Percentiles rank a stretch among this genome's conserved stretches.
phyloP scores from a whole-genome alignment of 1,140 invertebrate genomes.

The Zaprionus taronus region DNA sequence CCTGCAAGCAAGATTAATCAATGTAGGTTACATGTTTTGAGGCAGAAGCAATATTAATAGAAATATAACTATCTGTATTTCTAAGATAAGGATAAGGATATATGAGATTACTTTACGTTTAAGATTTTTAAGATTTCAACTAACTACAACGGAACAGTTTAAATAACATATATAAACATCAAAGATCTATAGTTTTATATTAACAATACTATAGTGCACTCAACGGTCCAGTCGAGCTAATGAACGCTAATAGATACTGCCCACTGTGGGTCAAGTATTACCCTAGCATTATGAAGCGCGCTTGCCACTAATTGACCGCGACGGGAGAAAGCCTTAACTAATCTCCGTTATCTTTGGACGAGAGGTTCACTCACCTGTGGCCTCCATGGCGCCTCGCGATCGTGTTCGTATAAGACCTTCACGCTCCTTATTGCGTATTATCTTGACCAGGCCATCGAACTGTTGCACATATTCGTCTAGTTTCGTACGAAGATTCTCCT shows the following conservation, averaged over 20 bases:
- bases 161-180: not conserved
- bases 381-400: constrained; percentile 96
- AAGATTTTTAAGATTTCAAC: not conserved
- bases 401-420: constrained; percentile 96
- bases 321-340: not conserved
- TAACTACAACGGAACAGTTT: not conserved
- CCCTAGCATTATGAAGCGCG: not conserved
- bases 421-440: constrained; percentile 94
- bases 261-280: constrained; percentile 1
- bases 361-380: constrained; percentile 87
- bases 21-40: too few relatives aligned
- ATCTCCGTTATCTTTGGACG: not conserved
- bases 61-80: too few relatives aligned
- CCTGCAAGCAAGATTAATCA: constrained; percentile 85
- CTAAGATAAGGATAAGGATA: not conserved
- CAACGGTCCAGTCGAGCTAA: not conserved
- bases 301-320: not conserved
- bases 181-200: not conserved
- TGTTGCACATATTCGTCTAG: constrained; percentile 95
- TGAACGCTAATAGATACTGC: not conserved
- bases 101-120: not conserved
- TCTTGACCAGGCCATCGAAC: constrained; percentile 94
- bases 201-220: not conserved
- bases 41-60: too few relatives aligned
- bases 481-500: constrained; percentile 95